Conservation (phyloP, 1,140 invertebrate species). For the Harpegnathos saltator region DNA sequence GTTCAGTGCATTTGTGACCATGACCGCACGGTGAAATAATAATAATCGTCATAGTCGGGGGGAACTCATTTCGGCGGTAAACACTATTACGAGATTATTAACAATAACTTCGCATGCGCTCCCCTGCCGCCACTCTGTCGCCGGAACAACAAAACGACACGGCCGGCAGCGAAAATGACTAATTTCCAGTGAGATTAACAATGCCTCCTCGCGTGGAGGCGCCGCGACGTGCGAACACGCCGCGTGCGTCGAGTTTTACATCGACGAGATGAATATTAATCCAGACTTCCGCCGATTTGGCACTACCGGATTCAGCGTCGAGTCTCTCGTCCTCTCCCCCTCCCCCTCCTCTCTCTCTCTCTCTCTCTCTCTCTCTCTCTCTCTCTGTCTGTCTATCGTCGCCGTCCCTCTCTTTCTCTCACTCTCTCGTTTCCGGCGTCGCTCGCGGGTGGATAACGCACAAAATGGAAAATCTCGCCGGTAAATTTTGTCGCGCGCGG, state of each 20-base stretch:
- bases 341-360: conserved; percentile 2
- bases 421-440: conserved; percentile 4
- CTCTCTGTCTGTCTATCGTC: no score
- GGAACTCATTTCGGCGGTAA: no score
- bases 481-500: conserved; percentile 26
- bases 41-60: no score
- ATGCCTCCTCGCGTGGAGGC: not conserved
- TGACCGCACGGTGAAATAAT: no score
- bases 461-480: conserved; percentile 17
- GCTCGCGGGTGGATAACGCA: conserved; percentile 35
- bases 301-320: not conserved
- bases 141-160: no score
- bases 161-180: no score
- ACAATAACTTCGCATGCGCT: no score
- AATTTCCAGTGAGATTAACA: no score
- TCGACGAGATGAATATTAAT: conserved; percentile 31
- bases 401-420: not conserved
- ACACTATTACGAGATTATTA: no score
- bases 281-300: not conserved
- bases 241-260: not conserved
- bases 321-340: not conserved
- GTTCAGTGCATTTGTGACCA: no score
- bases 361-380: not conserved
- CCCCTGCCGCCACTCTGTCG: no score
- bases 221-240: not conserved